A percentile compares a stretch with the other conserved stretches of the same genome.
phyloP scores from a whole-genome alignment of 1,140 invertebrate species.

The Aphelenchoides fujianensis region DNA sequence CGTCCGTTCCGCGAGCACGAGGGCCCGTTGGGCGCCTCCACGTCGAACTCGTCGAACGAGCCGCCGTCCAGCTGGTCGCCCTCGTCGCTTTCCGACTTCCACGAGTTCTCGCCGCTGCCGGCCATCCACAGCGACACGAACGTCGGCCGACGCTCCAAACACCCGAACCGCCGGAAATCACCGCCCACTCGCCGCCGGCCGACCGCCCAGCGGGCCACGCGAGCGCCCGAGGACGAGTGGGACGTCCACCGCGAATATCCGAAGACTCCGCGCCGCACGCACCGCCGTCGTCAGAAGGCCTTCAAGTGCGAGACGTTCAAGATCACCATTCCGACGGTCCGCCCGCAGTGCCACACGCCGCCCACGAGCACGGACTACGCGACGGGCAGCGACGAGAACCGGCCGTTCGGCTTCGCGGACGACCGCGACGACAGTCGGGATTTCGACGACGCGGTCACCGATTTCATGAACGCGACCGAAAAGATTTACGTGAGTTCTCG shows the following conservation, averaged over 20 bases:
- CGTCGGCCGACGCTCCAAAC: neutral
- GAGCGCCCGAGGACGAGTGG: neutral
- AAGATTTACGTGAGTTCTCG: conserved; percentile 5
- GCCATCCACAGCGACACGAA: neutral
- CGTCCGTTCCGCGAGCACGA: too few species aligned
- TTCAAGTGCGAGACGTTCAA: neutral
- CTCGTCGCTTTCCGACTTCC: neutral
- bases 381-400: conserved; percentile 13
- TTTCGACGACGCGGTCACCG: conserved; percentile 10
- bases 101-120: neutral
- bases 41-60: neutral
- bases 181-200: too few species aligned
- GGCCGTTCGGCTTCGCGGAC: neutral
- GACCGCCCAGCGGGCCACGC: too few species aligned
- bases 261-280: neutral
- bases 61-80: neutral
- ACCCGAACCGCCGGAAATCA: neutral
- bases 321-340: neutral
- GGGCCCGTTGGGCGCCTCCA: neutral
- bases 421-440: neutral
- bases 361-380: neutral
- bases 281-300: neutral
- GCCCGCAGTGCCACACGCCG: neutral
- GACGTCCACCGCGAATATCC: neutral
- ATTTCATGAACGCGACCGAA: conserved; percentile 15